Conservation (phyloP, 1,140 invertebrate genomes). For the Dryas iulia region DNA sequence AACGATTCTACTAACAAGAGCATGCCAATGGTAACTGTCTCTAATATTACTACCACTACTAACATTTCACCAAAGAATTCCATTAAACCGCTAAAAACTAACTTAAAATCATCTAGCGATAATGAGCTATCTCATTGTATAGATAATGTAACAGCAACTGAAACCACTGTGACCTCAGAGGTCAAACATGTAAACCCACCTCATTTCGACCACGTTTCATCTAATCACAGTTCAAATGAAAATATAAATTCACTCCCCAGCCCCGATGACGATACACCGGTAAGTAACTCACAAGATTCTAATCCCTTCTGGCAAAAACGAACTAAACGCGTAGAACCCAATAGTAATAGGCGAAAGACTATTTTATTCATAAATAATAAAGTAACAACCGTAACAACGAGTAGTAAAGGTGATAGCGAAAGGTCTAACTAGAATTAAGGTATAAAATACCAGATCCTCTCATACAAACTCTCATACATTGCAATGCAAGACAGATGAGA, state of each 20-base stretch:
- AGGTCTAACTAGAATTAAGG: conserved; percentile 29
- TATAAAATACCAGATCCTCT: conserved; percentile 32
- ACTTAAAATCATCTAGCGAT: conserved; percentile 35
- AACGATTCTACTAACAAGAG: conserved; percentile 68
- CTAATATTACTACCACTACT: conserved; percentile 79
- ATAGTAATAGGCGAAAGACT: conserved; percentile 75
- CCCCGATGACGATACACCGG: conserved; percentile 43
- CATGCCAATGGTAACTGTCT: conserved; percentile 81
- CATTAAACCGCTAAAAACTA: conserved; percentile 61
- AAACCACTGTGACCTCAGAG: not conserved
- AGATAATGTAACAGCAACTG: conserved; percentile 14
- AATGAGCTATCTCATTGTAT: conserved; percentile 23
- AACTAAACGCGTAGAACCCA: conserved; percentile 66
- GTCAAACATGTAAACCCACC: conserved; percentile 15
- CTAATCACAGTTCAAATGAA: conserved; percentile 24
- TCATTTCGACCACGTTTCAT: conserved; percentile 37
- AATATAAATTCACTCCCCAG: conserved; percentile 9
- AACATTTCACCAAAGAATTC: conserved; percentile 78
- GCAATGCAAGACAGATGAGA: conserved; percentile 63
- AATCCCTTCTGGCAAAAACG: conserved; percentile 75
- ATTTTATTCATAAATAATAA: conserved; percentile 76
- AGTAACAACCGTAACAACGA: conserved; percentile 50
- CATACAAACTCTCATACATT: conserved; percentile 64
- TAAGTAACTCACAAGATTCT: conserved; percentile 69
- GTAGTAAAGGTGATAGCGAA: conserved; percentile 31